phyloP scores from a whole-genome alignment of 2,113 vertebrate species.

The Aegotheles bennettii region DNA sequence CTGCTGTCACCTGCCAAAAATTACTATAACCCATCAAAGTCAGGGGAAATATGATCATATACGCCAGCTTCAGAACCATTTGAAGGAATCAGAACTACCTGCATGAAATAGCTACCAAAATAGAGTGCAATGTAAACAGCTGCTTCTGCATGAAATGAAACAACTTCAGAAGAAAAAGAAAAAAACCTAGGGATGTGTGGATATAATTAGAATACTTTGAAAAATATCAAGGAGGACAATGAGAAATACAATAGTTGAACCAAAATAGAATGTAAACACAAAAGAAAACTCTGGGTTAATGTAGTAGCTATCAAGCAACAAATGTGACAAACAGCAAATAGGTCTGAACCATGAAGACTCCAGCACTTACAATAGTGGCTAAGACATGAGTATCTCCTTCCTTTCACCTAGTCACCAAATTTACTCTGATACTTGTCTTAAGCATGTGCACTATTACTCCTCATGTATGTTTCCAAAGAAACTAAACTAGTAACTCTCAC shows the following conservation, averaged over 20 bases:
- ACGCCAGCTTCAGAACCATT: neutral
- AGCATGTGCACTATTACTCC: neutral
- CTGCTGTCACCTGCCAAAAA: neutral
- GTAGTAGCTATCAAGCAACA: neutral
- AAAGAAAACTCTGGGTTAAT: neutral
- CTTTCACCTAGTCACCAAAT: neutral
- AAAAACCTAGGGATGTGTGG: neutral
- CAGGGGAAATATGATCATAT: neutral
- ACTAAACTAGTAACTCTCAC: neutral
- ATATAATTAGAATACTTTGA: conserved; percentile 6
- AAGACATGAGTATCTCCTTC: neutral
- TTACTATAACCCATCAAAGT: conserved; percentile 4
- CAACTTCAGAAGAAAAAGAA: neutral
- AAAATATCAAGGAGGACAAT: neutral
- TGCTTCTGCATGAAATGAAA: neutral
- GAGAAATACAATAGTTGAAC: neutral
- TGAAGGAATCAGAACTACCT: conserved; percentile 31
- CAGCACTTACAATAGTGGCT: neutral
- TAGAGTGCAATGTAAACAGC: neutral
- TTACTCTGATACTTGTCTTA: neutral
- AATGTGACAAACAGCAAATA: neutral
- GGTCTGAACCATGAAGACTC: neutral
- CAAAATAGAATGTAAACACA: neutral
- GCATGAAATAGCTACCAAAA: neutral
- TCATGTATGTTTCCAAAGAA: neutral